A percentile compares a stretch with the other conserved stretches of the same genome.
phyloP scores from a whole-genome alignment of 2,888 invertebrate genomes.

The Apamea anceps region DNA sequence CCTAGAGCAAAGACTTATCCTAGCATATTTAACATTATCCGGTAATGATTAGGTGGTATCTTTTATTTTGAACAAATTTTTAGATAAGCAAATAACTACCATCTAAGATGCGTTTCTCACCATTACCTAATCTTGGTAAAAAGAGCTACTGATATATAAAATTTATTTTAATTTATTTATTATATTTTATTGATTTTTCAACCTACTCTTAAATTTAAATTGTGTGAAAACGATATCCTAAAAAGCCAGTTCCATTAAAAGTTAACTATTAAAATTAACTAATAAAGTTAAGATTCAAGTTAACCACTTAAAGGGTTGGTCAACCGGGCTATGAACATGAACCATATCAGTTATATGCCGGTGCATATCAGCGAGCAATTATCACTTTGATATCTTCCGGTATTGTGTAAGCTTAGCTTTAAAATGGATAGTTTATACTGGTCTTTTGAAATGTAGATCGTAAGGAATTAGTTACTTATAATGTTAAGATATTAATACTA shows the following conservation, averaged over 20 bases:
- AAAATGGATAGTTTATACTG: neutral
- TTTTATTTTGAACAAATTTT: neutral
- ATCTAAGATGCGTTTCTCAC: conserved; percentile 7
- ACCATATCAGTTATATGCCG: conserved; percentile 47
- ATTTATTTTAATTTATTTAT: too few species aligned
- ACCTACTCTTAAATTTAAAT: neutral
- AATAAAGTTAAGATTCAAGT: conserved; percentile 34
- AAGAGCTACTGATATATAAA: neutral
- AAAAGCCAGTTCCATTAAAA: conserved; percentile 15
- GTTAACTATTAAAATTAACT: conserved; percentile 23
- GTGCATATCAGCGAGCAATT: conserved; percentile 57
- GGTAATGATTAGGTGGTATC: neutral
- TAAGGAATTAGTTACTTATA: neutral
- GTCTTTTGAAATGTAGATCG: neutral
- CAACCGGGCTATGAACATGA: conserved; percentile 40
- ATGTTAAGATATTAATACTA: neutral
- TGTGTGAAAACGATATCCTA: conserved; percentile 23
- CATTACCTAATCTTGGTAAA: conserved; percentile 14
- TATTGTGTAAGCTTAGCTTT: conserved; percentile 41
- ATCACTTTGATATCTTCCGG: conserved; percentile 59
- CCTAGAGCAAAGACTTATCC: neutral
- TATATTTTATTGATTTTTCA: too few species aligned
- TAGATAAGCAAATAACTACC: neutral
- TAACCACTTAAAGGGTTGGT: conserved; percentile 39
- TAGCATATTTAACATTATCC: neutral